Percentiles rank a stretch among this genome's conserved stretches.
Conservation (phyloP, 2,113 vertebrate genomes). For the Elanoides forficatus region DNA sequence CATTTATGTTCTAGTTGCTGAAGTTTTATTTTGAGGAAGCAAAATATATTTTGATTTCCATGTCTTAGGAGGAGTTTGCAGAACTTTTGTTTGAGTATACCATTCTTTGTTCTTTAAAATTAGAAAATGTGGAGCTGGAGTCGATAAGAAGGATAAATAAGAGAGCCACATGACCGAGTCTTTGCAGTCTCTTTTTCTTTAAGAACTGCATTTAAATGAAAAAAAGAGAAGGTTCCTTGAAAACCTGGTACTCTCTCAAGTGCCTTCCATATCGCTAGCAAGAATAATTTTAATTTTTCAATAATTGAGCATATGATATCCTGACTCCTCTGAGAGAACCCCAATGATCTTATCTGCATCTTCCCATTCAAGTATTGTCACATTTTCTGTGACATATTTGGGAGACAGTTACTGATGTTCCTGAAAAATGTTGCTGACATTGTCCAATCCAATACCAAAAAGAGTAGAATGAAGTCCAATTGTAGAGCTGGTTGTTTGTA, state of each 20-base stretch:
- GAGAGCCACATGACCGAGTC: background rate
- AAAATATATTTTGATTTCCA: background rate
- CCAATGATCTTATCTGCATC: background rate
- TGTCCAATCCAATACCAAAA: background rate
- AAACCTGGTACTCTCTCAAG: background rate
- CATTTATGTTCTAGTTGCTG: background rate
- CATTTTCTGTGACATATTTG: background rate
- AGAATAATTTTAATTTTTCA: background rate
- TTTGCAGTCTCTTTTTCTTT: background rate
- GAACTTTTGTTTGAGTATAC: background rate
- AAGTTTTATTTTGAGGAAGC: background rate
- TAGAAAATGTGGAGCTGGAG: background rate
- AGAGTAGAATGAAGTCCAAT: background rate
- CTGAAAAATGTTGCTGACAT: background rate
- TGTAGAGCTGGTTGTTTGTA: background rate
- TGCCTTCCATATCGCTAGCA: background rate
- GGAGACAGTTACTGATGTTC: background rate
- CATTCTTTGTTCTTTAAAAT: background rate
- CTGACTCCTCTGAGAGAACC: background rate
- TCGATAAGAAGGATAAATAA: background rate
- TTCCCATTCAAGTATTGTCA: conserved; percentile 26
- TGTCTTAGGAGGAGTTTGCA: background rate
- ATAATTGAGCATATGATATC: background rate
- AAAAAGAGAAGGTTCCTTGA: background rate
- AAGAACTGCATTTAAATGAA: background rate